Evolutionary conservation across 2,797 vertebrate species (phyloP).

Genomic region (Lacerta agilis): DNA sequence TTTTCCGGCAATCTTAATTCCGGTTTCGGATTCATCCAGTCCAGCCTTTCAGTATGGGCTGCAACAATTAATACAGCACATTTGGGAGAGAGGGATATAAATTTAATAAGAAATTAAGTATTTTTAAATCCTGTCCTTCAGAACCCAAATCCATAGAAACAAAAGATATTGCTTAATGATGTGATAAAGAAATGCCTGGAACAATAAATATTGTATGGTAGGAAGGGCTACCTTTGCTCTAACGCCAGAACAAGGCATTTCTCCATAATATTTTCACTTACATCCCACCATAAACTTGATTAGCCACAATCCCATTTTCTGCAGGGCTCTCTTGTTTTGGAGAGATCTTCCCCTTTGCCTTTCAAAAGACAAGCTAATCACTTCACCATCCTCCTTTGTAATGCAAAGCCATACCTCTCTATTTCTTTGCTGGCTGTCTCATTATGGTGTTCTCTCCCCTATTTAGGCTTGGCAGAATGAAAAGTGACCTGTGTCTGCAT

Average conservation of each 20-base stretch:
- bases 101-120: too few species aligned
- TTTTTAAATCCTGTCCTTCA: not conserved
- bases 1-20: too few species aligned
- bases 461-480: constrained; percentile 22
- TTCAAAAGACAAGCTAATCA: constrained; percentile 43
- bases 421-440: constrained; percentile 39
- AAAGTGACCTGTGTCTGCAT: not conserved
- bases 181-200: not conserved
- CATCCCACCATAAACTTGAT: not conserved
- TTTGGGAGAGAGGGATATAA: too few species aligned
- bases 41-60: constrained; percentile 8
- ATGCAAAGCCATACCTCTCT: constrained; percentile 13
- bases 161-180: not conserved
- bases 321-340: constrained; percentile 15
- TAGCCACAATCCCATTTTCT: not conserved
- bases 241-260: too few species aligned
- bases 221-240: too few species aligned
- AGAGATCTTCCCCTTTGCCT: constrained; percentile 31
- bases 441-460: constrained; percentile 2
- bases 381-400: not conserved
- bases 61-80: not conserved
- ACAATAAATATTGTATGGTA: not conserved
- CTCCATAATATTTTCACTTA: not conserved
- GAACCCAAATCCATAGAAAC: not conserved
- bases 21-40: too few species aligned